Evolutionary conservation across 2,797 vertebrate genomes (phyloP), one percentile per base, ranked within the genome.

Genomic region (Channallabes apus): DNA sequence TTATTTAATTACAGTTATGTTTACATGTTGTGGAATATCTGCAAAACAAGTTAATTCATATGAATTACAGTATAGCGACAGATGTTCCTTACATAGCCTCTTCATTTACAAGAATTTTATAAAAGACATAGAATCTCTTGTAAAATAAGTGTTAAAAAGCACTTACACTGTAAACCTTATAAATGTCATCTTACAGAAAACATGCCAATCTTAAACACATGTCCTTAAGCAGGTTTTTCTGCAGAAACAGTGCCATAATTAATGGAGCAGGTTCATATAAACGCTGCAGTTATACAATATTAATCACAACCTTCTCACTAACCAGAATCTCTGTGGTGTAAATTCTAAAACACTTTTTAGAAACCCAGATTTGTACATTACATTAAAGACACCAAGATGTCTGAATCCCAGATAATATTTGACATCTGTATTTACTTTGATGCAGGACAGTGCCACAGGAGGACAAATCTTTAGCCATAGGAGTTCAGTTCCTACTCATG

Each of bases 401-500:
- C 32, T 41, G 76, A 58, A 76, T n/a, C 41, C 35, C 22, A n/a
- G 76, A 38, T 6, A 79, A 35, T 24, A 62, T 62, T n/a, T 41
- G 77, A 17, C 22, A 15, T 75, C 15, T 82, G 5, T 82, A 14
- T 86, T 59, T 87, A 7, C 76, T 84, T 86, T 0, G 24, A 90
- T 88, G 62, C 92, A 99, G 98, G 78, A 95, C 94, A 54, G 97
- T 99, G 87, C 94, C 96, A 80, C 93, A 95, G 67, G 97, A 99
- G 0, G 97, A 98, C 86, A 99, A 99, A 89, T 98, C 98, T 0
- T 99, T 99, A 62, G 97, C 98, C 56, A 98, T 99, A 0, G 98
- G 98, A 58, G 91, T 99, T 8, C 98, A 99, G 87, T 99, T 99
- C 93, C 90, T 99, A 85, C 92, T 99, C 6, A 95, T 99, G 96